phyloP scores from a whole-genome alignment of 2,113 vertebrate species.

The Orthonyx spaldingii region DNA sequence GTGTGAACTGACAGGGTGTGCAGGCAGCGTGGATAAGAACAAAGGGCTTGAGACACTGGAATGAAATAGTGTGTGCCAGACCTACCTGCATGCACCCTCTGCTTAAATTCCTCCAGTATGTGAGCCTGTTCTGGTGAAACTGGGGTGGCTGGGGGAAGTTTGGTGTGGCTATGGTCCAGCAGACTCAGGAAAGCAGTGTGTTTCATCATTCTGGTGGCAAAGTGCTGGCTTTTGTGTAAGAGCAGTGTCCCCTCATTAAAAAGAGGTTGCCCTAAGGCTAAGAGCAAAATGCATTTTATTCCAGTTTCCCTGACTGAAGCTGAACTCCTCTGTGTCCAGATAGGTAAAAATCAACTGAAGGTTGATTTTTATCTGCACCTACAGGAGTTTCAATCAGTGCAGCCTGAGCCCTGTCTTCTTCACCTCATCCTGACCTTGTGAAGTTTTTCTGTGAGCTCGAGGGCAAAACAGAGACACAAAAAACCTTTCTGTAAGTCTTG shows the following conservation, averaged over 20 bases:
- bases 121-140: background rate
- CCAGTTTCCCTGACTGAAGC: background rate
- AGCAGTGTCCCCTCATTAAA: background rate
- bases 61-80: background rate
- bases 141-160: background rate
- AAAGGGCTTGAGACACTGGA: background rate
- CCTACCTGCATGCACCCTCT: accelerated
- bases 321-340: background rate
- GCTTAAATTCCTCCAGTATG: background rate
- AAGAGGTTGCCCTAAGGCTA: background rate
- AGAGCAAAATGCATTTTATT: background rate
- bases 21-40: background rate
- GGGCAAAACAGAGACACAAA: background rate
- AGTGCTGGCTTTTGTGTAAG: background rate
- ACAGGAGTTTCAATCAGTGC: background rate
- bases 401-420: background rate
- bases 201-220: accelerated
- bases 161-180: background rate
- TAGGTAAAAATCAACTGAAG: background rate
- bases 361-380: background rate
- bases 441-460: background rate
- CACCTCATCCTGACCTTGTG: background rate
- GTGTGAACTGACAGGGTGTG: background rate
- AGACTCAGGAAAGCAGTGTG: background rate
- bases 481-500: background rate